Evolutionary conservation across 2,888 invertebrate species (phyloP), one percentile per base, ranked within the genome.

Genomic region (Orchesellides sinensis): DNA sequence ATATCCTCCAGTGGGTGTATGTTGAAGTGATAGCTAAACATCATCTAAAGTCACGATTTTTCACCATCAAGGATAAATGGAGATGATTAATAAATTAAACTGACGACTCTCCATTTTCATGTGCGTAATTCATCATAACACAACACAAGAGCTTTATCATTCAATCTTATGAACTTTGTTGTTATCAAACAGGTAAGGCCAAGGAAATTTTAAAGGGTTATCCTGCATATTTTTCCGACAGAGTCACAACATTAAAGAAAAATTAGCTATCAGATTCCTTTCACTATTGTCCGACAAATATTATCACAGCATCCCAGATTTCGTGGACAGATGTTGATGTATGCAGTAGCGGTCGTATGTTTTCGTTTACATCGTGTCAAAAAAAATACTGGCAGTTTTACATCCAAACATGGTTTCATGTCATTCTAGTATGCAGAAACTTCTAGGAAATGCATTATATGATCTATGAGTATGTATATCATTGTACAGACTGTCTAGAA

Each of bases 41-140:
- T 40, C 66, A 77, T 68, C 47, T 68, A 17, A 14, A 77, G 77
- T 77, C 77, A 77, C 77, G 77, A 77, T 45, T 56, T 32, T 23
- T 27, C 56, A 40, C 6, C 19, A 66, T 66, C 75, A 54, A 59
- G 68, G 68, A n/a, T 32, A 56, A 66, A 56, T 68, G 59, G 2
- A 29, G 59, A 29, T 77, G 56, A 77, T 68, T 68, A 68, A 68
- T 68, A 68, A 59, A 77, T 68, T 77, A 56, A 68, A 59, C 47
- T 21, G 52, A 75, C 19, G 40, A 65, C 56, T 56, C 27, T n/a
- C 21, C 23, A n/a, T 25, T 3, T n/a, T 17, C 14, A 21, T 2
- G 21, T 35, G 12, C 35, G 12, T 52, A 35, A 56, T 29, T 70
- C 25, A 56, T 56, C 40, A 47, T 47, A 47, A n/a, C 47, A 49